Percentiles rank a stretch among this genome's conserved stretches.
These are phyloP conservation scores for Oenanthe oenanthe DNA, from an alignment of 2,113 vertebrate species.

Conservation along the genomic window DNA sequence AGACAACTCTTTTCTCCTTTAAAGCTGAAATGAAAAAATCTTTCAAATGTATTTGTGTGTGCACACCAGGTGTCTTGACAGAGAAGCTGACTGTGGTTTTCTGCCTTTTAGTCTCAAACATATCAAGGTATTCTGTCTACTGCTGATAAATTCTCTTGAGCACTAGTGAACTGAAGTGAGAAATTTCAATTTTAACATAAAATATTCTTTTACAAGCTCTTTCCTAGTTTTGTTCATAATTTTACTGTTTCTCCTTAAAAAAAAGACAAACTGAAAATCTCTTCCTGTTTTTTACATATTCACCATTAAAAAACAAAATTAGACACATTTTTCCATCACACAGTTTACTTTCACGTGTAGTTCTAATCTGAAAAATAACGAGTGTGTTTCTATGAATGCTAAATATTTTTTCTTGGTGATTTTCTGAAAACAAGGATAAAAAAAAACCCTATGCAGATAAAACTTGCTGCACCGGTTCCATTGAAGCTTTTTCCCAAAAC, in stretches of 20 bases:
- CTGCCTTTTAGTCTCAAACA: not conserved
- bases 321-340: not conserved
- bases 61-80: not conserved
- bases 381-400: not conserved
- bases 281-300: not conserved
- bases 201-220: not conserved
- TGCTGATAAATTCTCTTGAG: not conserved
- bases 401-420: not conserved
- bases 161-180: not conserved
- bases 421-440: conserved; percentile 9
- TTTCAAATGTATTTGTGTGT: not conserved
- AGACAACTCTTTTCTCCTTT: not conserved
- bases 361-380: not conserved
- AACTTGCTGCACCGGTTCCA: conserved; percentile 28
- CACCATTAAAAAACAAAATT: not conserved
- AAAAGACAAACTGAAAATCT: not conserved
- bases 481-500: conserved; percentile 42
- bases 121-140: not conserved
- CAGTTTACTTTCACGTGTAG: not conserved
- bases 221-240: not conserved
- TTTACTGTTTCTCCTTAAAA: not conserved
- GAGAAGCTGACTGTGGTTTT: not conserved
- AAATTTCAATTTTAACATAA: not conserved
- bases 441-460: not conserved
- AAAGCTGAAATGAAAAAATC: not conserved